phyloP scores from a whole-genome alignment of 2,797 vertebrate species.

The Prionace glauca region DNA sequence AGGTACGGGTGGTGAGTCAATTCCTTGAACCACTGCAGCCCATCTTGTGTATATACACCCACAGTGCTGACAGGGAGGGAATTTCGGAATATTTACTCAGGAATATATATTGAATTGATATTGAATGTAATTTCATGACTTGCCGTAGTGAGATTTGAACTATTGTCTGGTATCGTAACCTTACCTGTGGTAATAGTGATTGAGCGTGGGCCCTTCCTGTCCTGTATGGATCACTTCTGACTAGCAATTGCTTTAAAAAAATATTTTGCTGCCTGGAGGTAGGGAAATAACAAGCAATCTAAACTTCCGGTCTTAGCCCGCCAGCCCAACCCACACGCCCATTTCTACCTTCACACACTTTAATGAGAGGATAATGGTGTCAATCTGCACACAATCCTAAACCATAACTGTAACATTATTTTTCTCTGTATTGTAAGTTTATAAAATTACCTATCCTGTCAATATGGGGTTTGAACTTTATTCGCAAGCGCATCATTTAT shows the following conservation, averaged over 20 bases:
- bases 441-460: background rate
- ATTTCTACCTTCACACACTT: background rate
- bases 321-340: background rate
- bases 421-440: background rate
- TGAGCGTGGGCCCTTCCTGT: background rate
- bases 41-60: too few species aligned
- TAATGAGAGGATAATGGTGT: background rate
- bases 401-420: background rate
- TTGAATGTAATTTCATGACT: background rate
- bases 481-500: background rate
- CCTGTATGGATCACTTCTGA: background rate
- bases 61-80: background rate
- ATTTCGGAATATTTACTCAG: background rate
- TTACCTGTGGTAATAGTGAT: background rate
- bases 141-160: background rate
- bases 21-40: background rate
- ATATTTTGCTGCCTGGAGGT: background rate
- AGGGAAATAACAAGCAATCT: background rate
- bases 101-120: background rate
- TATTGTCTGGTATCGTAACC: background rate
- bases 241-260: background rate
- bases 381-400: background rate
- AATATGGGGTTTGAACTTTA: background rate
- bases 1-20: background rate
- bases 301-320: background rate